Conservation (phyloP, 2,797 vertebrate species). For the Epinephelus malabaricus region DNA sequence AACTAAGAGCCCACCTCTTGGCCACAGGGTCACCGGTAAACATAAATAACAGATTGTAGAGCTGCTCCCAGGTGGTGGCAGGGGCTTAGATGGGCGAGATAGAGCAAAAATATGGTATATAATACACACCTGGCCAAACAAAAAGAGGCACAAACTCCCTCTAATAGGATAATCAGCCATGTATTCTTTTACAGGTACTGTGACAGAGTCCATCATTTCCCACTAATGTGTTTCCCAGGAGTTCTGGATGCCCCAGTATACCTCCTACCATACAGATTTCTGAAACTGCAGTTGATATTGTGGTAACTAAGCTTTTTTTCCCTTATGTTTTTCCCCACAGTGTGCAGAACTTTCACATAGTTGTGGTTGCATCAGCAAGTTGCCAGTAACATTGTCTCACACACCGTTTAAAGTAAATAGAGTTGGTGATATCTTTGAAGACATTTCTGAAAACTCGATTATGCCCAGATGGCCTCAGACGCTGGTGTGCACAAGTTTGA, state of each 20-base stretch:
- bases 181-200: constrained; percentile 80
- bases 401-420: constrained; percentile 48
- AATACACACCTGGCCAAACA: constrained; percentile 79
- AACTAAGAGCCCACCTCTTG: constrained; percentile 69
- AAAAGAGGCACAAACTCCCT: constrained; percentile 67
- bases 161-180: constrained; percentile 82
- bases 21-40: constrained; percentile 77
- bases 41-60: constrained; percentile 81
- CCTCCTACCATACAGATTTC: constrained; percentile 66
- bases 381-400: constrained; percentile 49
- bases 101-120: constrained; percentile 78
- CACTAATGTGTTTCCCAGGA: constrained; percentile 74
- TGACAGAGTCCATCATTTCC: constrained; percentile 80
- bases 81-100: constrained; percentile 70
- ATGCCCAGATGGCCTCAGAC: constrained; percentile 41
- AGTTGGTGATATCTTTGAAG: constrained; percentile 37
- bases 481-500: constrained; percentile 28
- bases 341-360: constrained; percentile 45
- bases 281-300: constrained; percentile 76
- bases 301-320: constrained; percentile 39
- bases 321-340: neutral
- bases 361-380: constrained; percentile 68
- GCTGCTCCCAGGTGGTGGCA: constrained; percentile 61
- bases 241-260: constrained; percentile 43
- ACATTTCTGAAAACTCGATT: constrained; percentile 54